phyloP scores from a whole-genome alignment of 2,797 vertebrate species.

The Bovichtus diacanthus region DNA sequence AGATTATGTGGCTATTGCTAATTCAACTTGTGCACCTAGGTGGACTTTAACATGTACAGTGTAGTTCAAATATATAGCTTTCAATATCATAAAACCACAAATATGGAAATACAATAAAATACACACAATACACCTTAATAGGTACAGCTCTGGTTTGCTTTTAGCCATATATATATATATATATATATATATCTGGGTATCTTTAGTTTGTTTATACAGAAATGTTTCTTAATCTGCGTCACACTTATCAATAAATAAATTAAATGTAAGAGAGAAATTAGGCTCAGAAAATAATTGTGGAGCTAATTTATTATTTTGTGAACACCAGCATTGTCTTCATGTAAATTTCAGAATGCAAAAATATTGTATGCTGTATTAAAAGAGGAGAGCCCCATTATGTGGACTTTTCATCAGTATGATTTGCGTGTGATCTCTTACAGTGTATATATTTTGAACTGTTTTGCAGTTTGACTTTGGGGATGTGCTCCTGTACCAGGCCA shows the following conservation, averaged over 20 bases:
- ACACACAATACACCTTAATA: too few relatives aligned
- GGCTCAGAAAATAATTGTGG: neutral
- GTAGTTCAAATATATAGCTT: too few relatives aligned
- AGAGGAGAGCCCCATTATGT: neutral
- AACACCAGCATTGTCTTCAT: neutral
- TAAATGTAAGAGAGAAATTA: neutral
- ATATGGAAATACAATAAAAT: too few relatives aligned
- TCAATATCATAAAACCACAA: too few relatives aligned
- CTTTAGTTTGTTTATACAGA: too few relatives aligned
- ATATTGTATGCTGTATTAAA: neutral
- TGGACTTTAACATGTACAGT: too few relatives aligned
- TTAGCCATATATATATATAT: too few relatives aligned
- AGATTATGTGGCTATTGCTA: too few relatives aligned
- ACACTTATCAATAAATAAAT: neutral
- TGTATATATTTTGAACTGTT: constrained; percentile 32
- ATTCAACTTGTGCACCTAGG: too few relatives aligned
- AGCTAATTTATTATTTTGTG: neutral
- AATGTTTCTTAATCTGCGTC: neutral
- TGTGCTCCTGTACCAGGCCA: constrained; percentile 92
- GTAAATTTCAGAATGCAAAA: neutral
- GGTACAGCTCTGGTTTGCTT: too few relatives aligned
- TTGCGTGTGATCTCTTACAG: neutral
- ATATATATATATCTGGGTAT: too few relatives aligned
- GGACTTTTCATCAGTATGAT: neutral
- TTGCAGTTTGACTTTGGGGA: constrained; percentile 96